Percentiles rank a stretch among this genome's conserved stretches.
Evolutionary conservation across 2,888 invertebrate genomes (phyloP).

Genomic region (Nineta flava): DNA sequence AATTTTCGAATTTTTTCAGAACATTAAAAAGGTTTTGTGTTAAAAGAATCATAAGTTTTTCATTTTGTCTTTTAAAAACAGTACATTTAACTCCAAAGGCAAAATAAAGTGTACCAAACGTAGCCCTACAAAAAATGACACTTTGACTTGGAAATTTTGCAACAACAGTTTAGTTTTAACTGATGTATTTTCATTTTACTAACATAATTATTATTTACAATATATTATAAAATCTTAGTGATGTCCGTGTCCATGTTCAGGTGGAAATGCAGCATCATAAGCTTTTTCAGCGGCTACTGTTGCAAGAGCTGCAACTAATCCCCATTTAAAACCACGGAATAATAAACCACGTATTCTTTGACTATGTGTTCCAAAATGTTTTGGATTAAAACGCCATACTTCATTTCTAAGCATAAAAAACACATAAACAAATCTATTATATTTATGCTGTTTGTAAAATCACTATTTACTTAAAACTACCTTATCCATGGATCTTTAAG

Average conservation of each 20-base stretch:
- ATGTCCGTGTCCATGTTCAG: constrained; percentile 29
- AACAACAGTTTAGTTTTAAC: too few relatives aligned
- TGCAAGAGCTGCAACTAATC: constrained; percentile 38
- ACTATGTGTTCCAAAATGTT: constrained; percentile 36
- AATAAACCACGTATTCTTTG: constrained; percentile 30
- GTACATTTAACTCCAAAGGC: too few relatives aligned
- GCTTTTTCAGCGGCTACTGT: constrained; percentile 34
- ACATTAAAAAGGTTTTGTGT: too few relatives aligned
- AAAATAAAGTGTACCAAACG: too few relatives aligned
- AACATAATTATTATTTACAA: constrained; percentile 1
- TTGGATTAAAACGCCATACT: constrained; percentile 60
- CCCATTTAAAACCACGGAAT: constrained; percentile 48
- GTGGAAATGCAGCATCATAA: constrained; percentile 23
- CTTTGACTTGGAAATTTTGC: too few relatives aligned
- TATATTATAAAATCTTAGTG: constrained; percentile 13
- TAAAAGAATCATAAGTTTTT: too few relatives aligned
- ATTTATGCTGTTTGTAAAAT: not conserved
- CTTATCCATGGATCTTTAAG: constrained; percentile 78
- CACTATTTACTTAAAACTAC: too few relatives aligned
- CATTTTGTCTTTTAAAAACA: too few relatives aligned
- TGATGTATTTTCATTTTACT: not conserved
- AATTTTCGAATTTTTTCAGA: too few relatives aligned
- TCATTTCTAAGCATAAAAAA: constrained; percentile 44
- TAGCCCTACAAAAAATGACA: too few relatives aligned
- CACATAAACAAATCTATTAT: not conserved